Evolutionary conservation across 2,113 vertebrate species (phyloP).

Genomic region (Actenoides hombroni): DNA sequence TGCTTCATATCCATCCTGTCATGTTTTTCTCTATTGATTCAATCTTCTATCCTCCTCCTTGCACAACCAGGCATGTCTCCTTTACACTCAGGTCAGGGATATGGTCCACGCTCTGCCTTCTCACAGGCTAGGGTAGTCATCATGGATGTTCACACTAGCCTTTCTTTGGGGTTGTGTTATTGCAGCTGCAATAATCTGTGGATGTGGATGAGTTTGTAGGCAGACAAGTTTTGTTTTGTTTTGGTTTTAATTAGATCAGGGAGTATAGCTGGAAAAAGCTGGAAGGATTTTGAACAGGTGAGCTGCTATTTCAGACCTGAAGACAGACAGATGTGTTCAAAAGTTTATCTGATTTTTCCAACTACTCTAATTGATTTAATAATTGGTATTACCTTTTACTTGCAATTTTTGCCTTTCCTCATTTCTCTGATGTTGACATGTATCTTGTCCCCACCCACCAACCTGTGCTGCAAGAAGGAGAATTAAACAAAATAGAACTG

Average conservation of each 20-base stretch:
- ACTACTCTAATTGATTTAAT: neutral
- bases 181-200: neutral
- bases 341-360: constrained; percentile 24
- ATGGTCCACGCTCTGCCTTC: neutral
- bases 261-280: neutral
- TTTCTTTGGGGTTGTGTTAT: neutral
- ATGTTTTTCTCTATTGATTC: neutral
- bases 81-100: neutral
- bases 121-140: neutral
- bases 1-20: neutral
- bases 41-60: neutral
- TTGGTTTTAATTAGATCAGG: constrained; percentile 12
- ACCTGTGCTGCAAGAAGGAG: neutral
- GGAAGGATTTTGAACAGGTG: neutral
- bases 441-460: neutral
- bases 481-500: neutral
- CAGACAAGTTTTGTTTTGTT: neutral
- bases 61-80: neutral
- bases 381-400: neutral
- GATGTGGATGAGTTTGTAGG: neutral
- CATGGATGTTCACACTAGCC: neutral
- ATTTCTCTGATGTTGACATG: neutral
- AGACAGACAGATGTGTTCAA: neutral
- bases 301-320: constrained; percentile 3
- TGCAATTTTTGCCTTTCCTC: neutral